Percentiles rank a stretch among this genome's conserved stretches.
Conservation (phyloP, 2,888 invertebrate species). For the Hypolimnas misippus region DNA sequence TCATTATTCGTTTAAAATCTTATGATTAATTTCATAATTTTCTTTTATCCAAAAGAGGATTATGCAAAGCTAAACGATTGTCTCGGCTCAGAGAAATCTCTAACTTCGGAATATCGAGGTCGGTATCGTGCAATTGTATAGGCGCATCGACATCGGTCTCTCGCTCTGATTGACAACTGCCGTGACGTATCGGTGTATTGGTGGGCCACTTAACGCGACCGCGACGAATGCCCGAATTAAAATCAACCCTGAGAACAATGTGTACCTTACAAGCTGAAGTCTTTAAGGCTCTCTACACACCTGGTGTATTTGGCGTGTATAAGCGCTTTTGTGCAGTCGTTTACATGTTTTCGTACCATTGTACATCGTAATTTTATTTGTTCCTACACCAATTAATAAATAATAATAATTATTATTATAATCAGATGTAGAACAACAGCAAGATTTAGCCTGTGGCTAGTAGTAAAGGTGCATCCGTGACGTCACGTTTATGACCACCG, state of each 20-base stretch:
- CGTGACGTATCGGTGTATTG: conserved; percentile 69
- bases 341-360: no score
- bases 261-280: conserved; percentile 55
- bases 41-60: conserved; percentile 26
- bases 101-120: conserved; percentile 56
- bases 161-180: conserved; percentile 76
- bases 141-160: conserved; percentile 65
- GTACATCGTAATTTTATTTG: no score
- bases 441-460: no score
- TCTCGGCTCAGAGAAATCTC: conserved; percentile 41
- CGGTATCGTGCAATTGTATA: conserved; percentile 68
- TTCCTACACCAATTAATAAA: no score
- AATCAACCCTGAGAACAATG: conserved; percentile 52
- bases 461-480: no score
- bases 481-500: no score
- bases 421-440: no score
- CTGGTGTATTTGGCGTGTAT: background rate
- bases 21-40: conserved; percentile 30
- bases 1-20: background rate
- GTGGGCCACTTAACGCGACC: conserved; percentile 58
- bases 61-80: conserved; percentile 39
- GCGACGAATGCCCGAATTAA: conserved; percentile 58
- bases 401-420: no score
- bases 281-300: conserved; percentile 29
- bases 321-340: no score